Percentiles rank a stretch among this genome's conserved stretches.
Conservation (phyloP, 2,888 invertebrate species). For the Oligia strigilis region DNA sequence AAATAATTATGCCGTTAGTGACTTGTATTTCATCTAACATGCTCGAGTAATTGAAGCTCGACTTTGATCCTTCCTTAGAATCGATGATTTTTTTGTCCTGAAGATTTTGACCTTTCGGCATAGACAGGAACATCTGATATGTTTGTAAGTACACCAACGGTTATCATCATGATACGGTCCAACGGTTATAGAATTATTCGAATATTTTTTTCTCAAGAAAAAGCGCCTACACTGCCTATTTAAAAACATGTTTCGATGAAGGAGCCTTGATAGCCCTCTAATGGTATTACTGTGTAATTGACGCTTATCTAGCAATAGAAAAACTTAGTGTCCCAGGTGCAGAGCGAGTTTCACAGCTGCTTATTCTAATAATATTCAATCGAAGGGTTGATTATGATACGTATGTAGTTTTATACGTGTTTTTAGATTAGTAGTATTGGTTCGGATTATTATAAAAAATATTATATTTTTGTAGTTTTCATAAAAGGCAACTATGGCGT, state of each 20-base stretch:
- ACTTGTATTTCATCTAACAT: not conserved
- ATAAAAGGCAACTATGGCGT: no score
- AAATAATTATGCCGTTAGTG: not conserved
- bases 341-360: conserved; percentile 44
- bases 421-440: not conserved
- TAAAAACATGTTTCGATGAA: conserved; percentile 14
- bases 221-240: not conserved
- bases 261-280: conserved; percentile 38
- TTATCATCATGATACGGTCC: not conserved
- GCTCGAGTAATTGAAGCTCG: not conserved
- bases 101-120: not conserved
- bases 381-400: conserved; percentile 7
- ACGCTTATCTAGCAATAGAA: conserved; percentile 57
- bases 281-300: conserved; percentile 51
- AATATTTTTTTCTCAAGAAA: conserved; percentile 2
- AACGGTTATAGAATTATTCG: not conserved
- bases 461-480: not conserved
- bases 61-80: not conserved
- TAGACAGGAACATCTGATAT: not conserved
- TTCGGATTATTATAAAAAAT: not conserved
- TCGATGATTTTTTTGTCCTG: not conserved
- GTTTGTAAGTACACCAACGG: not conserved
- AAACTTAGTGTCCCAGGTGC: conserved; percentile 56
- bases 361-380: conserved; percentile 51
- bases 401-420: not conserved